Conservation (phyloP, 2,797 vertebrate species). For the Notolabrus celidotus region DNA sequence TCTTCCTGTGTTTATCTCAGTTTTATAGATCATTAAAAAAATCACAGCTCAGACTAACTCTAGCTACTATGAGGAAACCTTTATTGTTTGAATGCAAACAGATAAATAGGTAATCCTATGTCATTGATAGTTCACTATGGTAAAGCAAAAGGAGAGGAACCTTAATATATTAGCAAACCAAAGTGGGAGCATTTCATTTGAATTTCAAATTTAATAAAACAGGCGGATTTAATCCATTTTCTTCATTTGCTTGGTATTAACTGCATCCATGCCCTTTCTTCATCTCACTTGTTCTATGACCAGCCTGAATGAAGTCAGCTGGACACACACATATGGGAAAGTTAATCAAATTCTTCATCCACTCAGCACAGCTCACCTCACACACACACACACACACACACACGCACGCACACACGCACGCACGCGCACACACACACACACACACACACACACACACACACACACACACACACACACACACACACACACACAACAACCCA, state of each 20-base stretch:
- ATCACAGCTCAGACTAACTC: neutral
- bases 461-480: conserved; percentile 68
- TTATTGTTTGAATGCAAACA: neutral
- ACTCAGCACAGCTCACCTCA: conserved; percentile 73
- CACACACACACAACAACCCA: neutral
- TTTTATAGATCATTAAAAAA: conserved; percentile 26
- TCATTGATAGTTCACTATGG: conserved; percentile 13
- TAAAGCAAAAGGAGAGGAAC: conserved; percentile 28
- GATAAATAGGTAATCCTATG: conserved; percentile 10
- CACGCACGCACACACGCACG: conserved; percentile 89
- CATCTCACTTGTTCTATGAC: conserved; percentile 56
- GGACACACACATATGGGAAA: conserved; percentile 83
- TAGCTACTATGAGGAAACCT: neutral
- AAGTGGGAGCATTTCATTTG: conserved; percentile 91
- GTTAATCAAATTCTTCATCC: conserved; percentile 93
- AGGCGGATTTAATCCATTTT: conserved; percentile 93
- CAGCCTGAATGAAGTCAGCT: conserved; percentile 89
- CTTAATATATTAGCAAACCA: conserved; percentile 68
- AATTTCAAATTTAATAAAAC: conserved; percentile 97
- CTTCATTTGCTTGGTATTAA: conserved; percentile 96
- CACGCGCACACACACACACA: conserved; percentile 82
- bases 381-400: conserved; percentile 79
- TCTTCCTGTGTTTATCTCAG: conserved; percentile 23
- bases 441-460: conserved; percentile 34
- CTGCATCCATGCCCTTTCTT: conserved; percentile 88